Base-by-base conservation (phyloP, 2,797 vertebrate genomes). In the Chiroxiphia lanceolata region DNA sequence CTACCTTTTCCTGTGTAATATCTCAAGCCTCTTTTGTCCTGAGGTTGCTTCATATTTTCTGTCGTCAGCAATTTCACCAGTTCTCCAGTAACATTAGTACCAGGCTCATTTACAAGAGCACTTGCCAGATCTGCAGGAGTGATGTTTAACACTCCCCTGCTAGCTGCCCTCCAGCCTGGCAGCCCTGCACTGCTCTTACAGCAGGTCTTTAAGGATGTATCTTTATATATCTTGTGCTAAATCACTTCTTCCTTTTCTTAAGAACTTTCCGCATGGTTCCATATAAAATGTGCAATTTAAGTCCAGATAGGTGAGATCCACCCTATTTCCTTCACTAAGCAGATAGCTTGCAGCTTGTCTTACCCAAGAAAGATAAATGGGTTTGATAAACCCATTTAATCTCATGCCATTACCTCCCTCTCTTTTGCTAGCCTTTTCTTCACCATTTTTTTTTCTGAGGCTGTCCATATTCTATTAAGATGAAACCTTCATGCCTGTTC, bases 341-440 rank as follows among this genome's bases (percentile, higher is more conserved):
- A 95, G 92, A 89, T 70, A 83, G 59, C 77, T 95, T 84, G 81
- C 83, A 95, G 70, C 63, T 94, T 90, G 44, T 70, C 77, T 90
- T 87, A 31, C 81, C 33, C 59, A 63, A 93, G 89, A 42, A 68
- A 94, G 93, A 94, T 95, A 77, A 95, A 80, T 63, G n/a, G 36
- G 51, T 70, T 70, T 95, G 92, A 95, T 92, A 95, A 97, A 94
- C 33, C 40, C 68, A 94, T 90, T 94, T 95, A 57, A 89, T 97
- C 86, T 89, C 86, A 60, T 67, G 70, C 83, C 71, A 87, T 96
- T 87, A 53, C 56, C 81, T 89, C 51, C n/a, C 38, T 90, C 45
- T 81, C 40, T 84, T 63, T 59, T 77, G 36, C 60, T 87, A 74
- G 83, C 81, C 54, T 84, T 89, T 59, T 13, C 63, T 82, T 90